Evolutionary conservation across 2,888 invertebrate genomes (phyloP).

Genomic region (Agrotis puta): DNA sequence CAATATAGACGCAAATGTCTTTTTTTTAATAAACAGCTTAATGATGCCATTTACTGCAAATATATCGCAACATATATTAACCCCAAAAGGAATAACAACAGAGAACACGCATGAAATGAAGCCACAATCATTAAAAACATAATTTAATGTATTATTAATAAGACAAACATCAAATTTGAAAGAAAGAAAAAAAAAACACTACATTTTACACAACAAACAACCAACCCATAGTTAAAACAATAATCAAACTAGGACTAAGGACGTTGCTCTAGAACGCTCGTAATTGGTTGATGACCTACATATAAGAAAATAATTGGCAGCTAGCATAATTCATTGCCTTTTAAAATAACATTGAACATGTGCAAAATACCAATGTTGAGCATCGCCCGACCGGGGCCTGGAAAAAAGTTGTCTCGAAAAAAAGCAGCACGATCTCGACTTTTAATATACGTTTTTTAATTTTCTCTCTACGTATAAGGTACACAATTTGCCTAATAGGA

Average conservation of each 20-base stretch:
- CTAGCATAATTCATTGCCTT: slow-evolving; percentile 67
- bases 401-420: slow-evolving; percentile 56
- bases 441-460: slow-evolving; percentile 57
- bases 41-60: not conserved
- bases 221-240: slow-evolving; percentile 18
- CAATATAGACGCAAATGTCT: too few relatives aligned
- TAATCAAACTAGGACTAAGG: slow-evolving; percentile 31
- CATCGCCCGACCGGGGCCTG: slow-evolving; percentile 38
- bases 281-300: slow-evolving; percentile 62
- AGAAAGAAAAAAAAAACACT: too few relatives aligned
- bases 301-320: slow-evolving; percentile 64
- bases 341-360: slow-evolving; percentile 68
- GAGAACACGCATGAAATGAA: slow-evolving; percentile 8
- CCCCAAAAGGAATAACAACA: not conserved
- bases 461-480: slow-evolving; percentile 65
- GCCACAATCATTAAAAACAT: slow-evolving; percentile 10
- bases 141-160: slow-evolving; percentile 36
- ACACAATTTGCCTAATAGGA: slow-evolving; percentile 73
- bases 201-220: too few relatives aligned
- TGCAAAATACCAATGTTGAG: slow-evolving; percentile 70
- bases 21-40: not conserved
- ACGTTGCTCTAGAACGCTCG: slow-evolving; percentile 29
- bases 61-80: not conserved
- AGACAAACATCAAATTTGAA: too few relatives aligned
- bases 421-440: slow-evolving; percentile 38